Conservation (phyloP, 2,113 vertebrate genomes). For the Arothron firmamentum region DNA sequence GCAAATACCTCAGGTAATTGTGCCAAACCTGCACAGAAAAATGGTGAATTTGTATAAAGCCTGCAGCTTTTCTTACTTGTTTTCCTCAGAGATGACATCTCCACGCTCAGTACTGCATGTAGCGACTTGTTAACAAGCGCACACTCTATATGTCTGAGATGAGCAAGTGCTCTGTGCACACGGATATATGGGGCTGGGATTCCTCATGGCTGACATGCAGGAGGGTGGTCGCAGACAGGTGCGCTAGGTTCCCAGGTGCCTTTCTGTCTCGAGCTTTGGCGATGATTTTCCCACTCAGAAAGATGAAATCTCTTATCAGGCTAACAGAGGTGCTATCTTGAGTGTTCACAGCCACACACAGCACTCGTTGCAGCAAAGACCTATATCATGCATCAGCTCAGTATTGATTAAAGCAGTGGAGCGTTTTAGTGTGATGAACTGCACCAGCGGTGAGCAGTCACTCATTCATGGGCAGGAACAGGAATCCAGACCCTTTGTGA, state of each 20-base stretch:
- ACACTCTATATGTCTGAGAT: conserved; percentile 7
- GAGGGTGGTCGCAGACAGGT: conserved; percentile 2
- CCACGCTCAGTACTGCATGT: background rate
- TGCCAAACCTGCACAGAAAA: background rate
- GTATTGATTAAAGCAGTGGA: conserved; percentile 53
- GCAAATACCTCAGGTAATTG: background rate
- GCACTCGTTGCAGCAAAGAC: conserved; percentile 10
- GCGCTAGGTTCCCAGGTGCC: background rate
- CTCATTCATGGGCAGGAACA: conserved; percentile 43
- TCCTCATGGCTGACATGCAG: background rate
- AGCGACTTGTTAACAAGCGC: conserved; percentile 12
- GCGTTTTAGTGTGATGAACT: conserved; percentile 51
- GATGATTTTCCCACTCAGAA: background rate
- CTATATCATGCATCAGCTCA: conserved; percentile 20
- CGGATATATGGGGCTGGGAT: conserved; percentile 5
- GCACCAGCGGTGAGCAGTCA: conserved; percentile 34
- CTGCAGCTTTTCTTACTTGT: background rate
- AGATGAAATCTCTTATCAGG: conserved; percentile 7
- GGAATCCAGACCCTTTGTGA: conserved; percentile 49
- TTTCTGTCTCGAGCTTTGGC: background rate
- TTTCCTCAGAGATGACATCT: conserved; percentile 1
- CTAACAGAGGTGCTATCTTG: conserved; percentile 12
- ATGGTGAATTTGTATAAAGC: background rate
- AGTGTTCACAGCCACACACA: background rate
- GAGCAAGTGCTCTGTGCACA: conserved; percentile 3